Evolutionary conservation across 2,797 vertebrate species (phyloP).

Genomic region (Muscicapa comitata): DNA sequence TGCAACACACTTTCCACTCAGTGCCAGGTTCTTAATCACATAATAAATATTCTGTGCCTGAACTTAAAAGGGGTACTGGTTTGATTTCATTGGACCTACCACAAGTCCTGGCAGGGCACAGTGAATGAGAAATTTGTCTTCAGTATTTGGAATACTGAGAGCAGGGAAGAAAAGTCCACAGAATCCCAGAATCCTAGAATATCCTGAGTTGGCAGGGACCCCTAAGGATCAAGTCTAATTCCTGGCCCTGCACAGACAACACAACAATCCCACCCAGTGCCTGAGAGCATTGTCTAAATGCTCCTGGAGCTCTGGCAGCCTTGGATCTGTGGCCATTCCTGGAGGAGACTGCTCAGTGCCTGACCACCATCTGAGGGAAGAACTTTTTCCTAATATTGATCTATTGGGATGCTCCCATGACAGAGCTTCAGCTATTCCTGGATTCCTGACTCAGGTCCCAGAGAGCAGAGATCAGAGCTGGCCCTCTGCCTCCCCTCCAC

Average conservation of each 20-base stretch:
- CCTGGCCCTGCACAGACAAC: background rate
- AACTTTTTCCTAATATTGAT: background rate
- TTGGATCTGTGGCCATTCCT: background rate
- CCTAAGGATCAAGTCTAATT: background rate
- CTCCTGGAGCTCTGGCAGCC: background rate
- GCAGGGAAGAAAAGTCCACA: background rate
- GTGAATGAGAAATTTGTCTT: background rate
- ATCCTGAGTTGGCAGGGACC: background rate
- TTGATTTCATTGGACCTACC: background rate
- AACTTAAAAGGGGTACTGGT: background rate
- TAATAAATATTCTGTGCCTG: slow-evolving; percentile 18
- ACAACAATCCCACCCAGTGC: background rate
- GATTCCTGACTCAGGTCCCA: background rate
- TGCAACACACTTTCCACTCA: background rate
- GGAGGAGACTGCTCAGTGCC: background rate
- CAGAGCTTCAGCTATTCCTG: background rate
- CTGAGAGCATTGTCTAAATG: background rate
- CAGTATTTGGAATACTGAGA: background rate
- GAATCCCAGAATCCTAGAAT: background rate
- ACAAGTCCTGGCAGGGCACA: background rate
- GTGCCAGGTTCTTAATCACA: background rate
- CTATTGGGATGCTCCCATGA: background rate
- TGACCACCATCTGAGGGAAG: background rate
- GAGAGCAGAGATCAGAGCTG: background rate
- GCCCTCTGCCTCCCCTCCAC: background rate